A percentile compares a stretch with the other conserved stretches of the same genome.
phyloP scores from a whole-genome alignment of 2,113 vertebrate species.

The Rhipidura dahli region DNA sequence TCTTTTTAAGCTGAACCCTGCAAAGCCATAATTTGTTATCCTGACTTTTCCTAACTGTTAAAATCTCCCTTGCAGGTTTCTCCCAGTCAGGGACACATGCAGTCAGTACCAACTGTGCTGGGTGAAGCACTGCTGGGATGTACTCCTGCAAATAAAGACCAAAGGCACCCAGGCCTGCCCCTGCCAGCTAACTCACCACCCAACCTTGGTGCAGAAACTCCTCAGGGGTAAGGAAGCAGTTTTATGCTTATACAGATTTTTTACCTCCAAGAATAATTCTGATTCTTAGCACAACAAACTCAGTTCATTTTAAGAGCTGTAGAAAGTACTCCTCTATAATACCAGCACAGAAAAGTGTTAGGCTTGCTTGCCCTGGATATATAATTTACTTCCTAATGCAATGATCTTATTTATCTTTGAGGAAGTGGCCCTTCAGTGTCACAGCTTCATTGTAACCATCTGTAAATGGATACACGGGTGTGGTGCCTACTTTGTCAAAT shows the following conservation, averaged over 20 bases:
- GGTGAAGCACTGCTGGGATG: conserved; percentile 76
- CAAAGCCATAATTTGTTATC: not conserved
- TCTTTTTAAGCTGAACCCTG: not conserved
- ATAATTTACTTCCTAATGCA: not conserved
- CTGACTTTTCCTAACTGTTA: not conserved
- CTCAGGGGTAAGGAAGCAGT: conserved; percentile 71
- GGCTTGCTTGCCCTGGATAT: not conserved
- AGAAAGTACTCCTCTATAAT: not conserved
- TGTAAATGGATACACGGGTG: not conserved
- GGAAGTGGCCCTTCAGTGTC: not conserved
- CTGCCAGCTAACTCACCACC: conserved; percentile 75
- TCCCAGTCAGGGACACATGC: conserved; percentile 49
- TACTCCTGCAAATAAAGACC: conserved; percentile 75
- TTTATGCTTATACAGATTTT: not conserved
- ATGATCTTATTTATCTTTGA: not conserved
- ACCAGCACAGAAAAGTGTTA: not conserved
- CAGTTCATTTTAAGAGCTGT: not conserved
- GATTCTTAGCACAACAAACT: not conserved
- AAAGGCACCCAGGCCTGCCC: conserved; percentile 69
- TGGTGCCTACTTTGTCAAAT: not conserved
- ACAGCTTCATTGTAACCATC: not conserved
- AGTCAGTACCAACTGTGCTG: conserved; percentile 72
- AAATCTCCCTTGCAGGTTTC: conserved; percentile 49
- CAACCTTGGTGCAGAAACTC: conserved; percentile 73
- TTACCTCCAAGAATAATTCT: not conserved